A percentile compares a stretch with the other conserved stretches of the same genome.
phyloP scores from a whole-genome alignment of 2,797 vertebrate species.

The Crenuchus spilurus region DNA sequence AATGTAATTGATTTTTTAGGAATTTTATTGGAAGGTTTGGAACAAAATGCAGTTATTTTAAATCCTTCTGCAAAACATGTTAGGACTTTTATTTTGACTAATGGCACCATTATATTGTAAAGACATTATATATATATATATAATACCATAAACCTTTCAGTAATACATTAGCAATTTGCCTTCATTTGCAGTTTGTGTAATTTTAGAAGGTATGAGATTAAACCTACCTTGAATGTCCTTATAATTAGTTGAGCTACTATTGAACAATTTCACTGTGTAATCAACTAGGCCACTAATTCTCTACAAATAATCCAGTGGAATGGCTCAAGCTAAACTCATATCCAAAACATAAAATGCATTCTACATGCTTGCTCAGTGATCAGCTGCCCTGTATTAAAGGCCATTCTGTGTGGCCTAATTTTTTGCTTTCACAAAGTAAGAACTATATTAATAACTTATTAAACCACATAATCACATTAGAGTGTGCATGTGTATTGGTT shows the following conservation, averaged over 20 bases:
- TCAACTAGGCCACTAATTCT: slow-evolving; percentile 43
- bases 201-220: slow-evolving; percentile 23
- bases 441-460: slow-evolving; percentile 80
- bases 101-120: too few relatives aligned
- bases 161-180: neutral
- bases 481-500: slow-evolving; percentile 72
- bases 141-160: too few relatives aligned
- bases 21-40: too few relatives aligned
- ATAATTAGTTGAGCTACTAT: slow-evolving; percentile 27
- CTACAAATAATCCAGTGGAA: slow-evolving; percentile 43
- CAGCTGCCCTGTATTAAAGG: slow-evolving; percentile 35
- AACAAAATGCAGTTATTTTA: too few relatives aligned
- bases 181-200: neutral
- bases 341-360: slow-evolving; percentile 54
- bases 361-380: slow-evolving; percentile 36
- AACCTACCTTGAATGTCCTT: slow-evolving; percentile 21
- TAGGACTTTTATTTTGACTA: too few relatives aligned
- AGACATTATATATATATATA: too few relatives aligned
- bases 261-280: slow-evolving; percentile 49
- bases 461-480: slow-evolving; percentile 78
- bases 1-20: too few relatives aligned
- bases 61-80: too few relatives aligned
- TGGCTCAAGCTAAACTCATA: slow-evolving; percentile 39
- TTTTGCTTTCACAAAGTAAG: slow-evolving; percentile 68
- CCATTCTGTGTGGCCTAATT: slow-evolving; percentile 64